phyloP scores from a whole-genome alignment of 2,113 vertebrate genomes.

The Meles meles region DNA sequence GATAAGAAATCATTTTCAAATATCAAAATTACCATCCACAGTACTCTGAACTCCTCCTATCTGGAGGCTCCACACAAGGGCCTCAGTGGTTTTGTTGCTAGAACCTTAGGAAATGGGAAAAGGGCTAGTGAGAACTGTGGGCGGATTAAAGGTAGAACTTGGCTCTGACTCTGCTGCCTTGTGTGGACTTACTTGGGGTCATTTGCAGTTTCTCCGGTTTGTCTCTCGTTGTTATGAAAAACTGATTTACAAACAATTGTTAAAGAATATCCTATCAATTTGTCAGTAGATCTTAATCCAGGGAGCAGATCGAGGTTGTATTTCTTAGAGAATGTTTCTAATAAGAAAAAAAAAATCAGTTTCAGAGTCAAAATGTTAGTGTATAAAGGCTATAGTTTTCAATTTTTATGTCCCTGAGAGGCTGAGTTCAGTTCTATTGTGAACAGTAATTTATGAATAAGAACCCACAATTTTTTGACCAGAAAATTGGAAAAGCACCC shows the following conservation, averaged over 20 bases:
- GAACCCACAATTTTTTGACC: conserved; percentile 40
- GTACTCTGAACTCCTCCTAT: not conserved
- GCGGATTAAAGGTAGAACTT: not conserved
- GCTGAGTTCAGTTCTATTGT: conserved; percentile 7
- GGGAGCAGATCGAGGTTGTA: not conserved
- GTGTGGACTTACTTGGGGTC: not conserved
- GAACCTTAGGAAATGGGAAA: not conserved
- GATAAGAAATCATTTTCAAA: conserved; percentile 5
- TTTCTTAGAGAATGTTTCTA: conserved; percentile 21
- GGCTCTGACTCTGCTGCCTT: not conserved
- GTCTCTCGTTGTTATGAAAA: not conserved
- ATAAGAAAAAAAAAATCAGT: not conserved
- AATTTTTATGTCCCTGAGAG: not conserved
- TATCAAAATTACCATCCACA: not conserved
- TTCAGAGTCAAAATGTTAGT: not conserved
- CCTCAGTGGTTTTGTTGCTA: not conserved
- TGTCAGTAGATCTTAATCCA: not conserved
- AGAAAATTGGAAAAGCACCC: conserved; percentile 42
- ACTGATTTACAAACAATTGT: not conserved
- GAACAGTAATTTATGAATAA: conserved; percentile 28
- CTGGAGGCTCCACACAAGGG: not conserved
- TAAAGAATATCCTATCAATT: not conserved
- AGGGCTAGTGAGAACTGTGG: not conserved
- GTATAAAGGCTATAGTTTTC: not conserved
- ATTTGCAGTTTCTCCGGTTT: not conserved